These are phyloP conservation scores for Bombus terrestris DNA, from an alignment of 1,140 invertebrate species.

Conservation along the genomic window DNA sequence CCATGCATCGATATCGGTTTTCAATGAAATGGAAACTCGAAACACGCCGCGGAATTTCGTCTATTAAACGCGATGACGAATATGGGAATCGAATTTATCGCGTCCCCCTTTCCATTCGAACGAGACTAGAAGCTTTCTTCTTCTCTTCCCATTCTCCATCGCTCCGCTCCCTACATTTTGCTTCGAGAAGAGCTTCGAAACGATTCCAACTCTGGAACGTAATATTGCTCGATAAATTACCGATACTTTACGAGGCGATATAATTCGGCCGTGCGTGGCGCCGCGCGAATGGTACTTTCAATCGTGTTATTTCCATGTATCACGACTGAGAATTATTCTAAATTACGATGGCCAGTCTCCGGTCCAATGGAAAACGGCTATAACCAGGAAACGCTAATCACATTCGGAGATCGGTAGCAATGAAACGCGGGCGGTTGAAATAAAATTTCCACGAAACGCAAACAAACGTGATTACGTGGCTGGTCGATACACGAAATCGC, in stretches of 20 bases:
- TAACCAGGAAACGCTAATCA: not conserved
- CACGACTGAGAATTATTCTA: not conserved
- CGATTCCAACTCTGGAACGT: not conserved
- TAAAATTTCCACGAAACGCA: not conserved
- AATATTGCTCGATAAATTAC: conserved; percentile 42
- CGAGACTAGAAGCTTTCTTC: not conserved
- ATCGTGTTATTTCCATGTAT: not conserved
- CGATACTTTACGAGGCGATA: conserved; percentile 14
- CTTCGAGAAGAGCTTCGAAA: not conserved
- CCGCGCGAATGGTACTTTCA: not conserved
- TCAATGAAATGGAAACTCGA: conserved; percentile 46
- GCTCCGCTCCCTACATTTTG: not conserved
- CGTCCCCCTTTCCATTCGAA: not conserved
- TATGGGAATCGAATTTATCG: conserved; percentile 50
- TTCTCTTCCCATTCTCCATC: too few relatives aligned
- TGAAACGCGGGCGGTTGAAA: not conserved
- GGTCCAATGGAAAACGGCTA: too few relatives aligned
- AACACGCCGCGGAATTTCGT: conserved; percentile 34
- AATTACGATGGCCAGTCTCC: too few relatives aligned
- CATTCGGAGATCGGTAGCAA: not conserved
- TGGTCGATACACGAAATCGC: not conserved
- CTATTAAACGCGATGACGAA: conserved; percentile 47
- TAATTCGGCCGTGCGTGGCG: not conserved
- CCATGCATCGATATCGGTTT: conserved; percentile 51
- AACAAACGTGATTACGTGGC: not conserved